Percentiles rank a stretch among this genome's conserved stretches.
phyloP scores from a whole-genome alignment of 2,113 vertebrate species.

The Grus americana region DNA sequence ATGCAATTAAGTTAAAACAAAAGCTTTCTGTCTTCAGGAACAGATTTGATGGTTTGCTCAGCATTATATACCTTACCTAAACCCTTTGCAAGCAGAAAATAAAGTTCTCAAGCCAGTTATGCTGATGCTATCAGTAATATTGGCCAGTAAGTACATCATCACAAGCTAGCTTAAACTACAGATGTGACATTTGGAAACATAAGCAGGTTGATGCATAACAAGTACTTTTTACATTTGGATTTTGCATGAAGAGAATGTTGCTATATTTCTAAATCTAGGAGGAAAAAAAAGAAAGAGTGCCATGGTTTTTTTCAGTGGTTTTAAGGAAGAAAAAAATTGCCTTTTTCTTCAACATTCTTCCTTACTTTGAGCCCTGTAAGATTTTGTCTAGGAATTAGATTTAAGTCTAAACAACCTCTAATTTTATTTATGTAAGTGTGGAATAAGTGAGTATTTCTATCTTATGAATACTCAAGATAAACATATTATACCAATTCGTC shows the following conservation, averaged over 20 bases:
- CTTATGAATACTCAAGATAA: neutral
- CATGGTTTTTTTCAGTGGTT: neutral
- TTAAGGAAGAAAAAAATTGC: neutral
- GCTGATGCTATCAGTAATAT: neutral
- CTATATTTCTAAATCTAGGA: neutral
- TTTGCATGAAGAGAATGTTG: neutral
- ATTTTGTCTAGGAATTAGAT: neutral
- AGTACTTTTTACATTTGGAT: neutral
- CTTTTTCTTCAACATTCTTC: neutral
- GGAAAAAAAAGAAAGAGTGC: fast-evolving
- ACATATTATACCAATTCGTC: neutral
- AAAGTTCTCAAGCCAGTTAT: neutral
- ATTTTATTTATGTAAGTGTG: neutral
- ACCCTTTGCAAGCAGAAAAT: neutral
- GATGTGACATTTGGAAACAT: neutral
- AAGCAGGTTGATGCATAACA: neutral
- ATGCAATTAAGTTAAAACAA: neutral
- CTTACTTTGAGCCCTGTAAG: neutral
- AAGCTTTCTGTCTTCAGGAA: neutral
- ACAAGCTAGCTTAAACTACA: neutral
- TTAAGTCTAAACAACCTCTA: neutral
- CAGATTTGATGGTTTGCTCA: neutral
- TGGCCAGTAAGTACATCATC: neutral
- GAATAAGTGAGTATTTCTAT: neutral
- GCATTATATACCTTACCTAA: neutral